phyloP scores from a whole-genome alignment of 1,140 invertebrate genomes.

The Microplitis demolitor region DNA sequence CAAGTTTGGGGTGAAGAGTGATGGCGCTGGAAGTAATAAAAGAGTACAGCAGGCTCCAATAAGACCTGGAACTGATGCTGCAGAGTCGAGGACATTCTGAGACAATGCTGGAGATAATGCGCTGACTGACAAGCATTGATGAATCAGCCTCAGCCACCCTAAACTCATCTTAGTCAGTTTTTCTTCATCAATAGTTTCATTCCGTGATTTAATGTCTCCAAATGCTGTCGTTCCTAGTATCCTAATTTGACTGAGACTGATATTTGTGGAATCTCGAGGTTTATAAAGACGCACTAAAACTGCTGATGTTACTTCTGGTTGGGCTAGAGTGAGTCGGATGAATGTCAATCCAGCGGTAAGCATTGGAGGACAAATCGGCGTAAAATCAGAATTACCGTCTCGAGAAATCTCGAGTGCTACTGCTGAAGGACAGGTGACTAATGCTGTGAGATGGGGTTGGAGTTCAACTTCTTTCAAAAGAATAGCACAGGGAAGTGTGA shows the following conservation, averaged over 20 bases:
- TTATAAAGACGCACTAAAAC: conserved; percentile 73
- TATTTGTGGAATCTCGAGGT: conserved; percentile 84
- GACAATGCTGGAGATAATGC: conserved; percentile 55
- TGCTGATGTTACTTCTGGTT: conserved; percentile 78
- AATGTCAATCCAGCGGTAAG: conserved; percentile 83
- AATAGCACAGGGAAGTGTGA: conserved; percentile 88
- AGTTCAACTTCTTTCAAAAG: conserved; percentile 87
- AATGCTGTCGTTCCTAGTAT: conserved; percentile 82
- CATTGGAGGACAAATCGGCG: conserved; percentile 74
- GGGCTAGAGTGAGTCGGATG: conserved; percentile 80
- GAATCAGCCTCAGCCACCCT: conserved; percentile 71
- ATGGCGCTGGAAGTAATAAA: conserved; percentile 71
- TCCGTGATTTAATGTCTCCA: conserved; percentile 62
- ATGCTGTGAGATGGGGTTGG: conserved; percentile 82
- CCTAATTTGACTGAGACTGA: conserved; percentile 86
- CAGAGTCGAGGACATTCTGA: conserved; percentile 64
- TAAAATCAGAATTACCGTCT: conserved; percentile 64
- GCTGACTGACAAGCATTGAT: conserved; percentile 69
- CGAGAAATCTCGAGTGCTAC: conserved; percentile 79
- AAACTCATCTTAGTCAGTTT: conserved; percentile 63
- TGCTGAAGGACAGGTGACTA: conserved; percentile 89
- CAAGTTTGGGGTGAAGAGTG: conserved; percentile 67
- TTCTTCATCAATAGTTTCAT: conserved; percentile 55
- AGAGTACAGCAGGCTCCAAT: conserved; percentile 77
- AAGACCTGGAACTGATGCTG: conserved; percentile 70